A percentile compares a stretch with the other conserved stretches of the same genome.
phyloP scores from a whole-genome alignment of 2,797 vertebrate species.

The Acipenser transmontanus region DNA sequence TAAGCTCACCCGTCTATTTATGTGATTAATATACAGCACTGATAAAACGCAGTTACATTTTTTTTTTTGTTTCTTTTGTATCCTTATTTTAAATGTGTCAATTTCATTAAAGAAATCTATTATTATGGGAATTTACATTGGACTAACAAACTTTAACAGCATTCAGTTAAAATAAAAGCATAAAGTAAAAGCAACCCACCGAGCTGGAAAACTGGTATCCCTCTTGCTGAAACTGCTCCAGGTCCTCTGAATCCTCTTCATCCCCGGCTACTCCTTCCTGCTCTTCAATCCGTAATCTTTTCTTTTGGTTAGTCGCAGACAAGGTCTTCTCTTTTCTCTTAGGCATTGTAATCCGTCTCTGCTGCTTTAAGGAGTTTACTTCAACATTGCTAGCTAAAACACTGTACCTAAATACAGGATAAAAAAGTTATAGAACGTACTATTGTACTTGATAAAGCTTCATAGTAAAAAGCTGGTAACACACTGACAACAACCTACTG shows the following conservation, averaged over 20 bases:
- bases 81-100: too few relatives aligned
- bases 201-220: constrained; percentile 17
- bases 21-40: too few relatives aligned
- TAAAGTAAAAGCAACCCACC: constrained; percentile 18
- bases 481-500: too few relatives aligned
- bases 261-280: constrained; percentile 2
- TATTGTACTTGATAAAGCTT: too few relatives aligned
- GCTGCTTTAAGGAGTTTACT: too few relatives aligned
- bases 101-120: background rate
- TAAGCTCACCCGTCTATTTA: too few relatives aligned
- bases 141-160: background rate
- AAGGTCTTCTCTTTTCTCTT: constrained; percentile 28
- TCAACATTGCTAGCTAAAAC: too few relatives aligned
- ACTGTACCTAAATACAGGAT: too few relatives aligned
- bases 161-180: background rate
- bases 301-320: constrained; percentile 18
- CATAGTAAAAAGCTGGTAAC: too few relatives aligned
- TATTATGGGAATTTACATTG: background rate
- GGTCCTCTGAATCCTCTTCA: constrained; percentile 22
- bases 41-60: too few relatives aligned
- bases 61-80: too few relatives aligned
- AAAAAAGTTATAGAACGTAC: too few relatives aligned
- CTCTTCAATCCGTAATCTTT: constrained; percentile 20
- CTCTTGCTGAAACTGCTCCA: constrained; percentile 18
- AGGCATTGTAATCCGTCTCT: constrained; percentile 22